These are phyloP conservation scores for Hypotaenidia okinawae DNA, from an alignment of 2,797 vertebrate species.

Conservation along the genomic window DNA sequence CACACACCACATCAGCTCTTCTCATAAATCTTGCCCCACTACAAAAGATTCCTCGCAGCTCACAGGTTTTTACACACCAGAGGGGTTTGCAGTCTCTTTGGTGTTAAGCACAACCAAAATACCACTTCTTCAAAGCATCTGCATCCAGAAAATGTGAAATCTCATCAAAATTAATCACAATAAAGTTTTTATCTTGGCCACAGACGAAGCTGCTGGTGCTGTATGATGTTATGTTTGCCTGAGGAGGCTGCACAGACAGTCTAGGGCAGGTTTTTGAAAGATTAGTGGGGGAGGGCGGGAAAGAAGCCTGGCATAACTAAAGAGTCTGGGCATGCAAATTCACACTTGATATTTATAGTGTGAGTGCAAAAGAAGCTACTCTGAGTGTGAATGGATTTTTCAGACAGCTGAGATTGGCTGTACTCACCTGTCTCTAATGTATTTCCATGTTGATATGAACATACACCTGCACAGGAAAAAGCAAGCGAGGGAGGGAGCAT, in stretches of 20 bases:
- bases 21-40: not conserved
- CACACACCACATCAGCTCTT: not conserved
- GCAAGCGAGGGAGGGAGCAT: not conserved
- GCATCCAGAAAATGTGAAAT: not conserved
- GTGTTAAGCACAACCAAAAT: not conserved
- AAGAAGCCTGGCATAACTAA: not conserved
- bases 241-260: not conserved
- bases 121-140: not conserved
- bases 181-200: not conserved
- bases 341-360: rapidly evolving
- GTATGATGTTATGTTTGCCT: not conserved
- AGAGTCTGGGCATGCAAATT: not conserved
- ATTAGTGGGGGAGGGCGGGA: rapidly evolving
- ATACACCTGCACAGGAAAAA: not conserved
- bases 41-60: not conserved
- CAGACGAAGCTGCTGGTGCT: not conserved
- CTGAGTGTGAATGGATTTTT: not conserved
- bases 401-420: not conserved
- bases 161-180: not conserved
- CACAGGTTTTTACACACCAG: not conserved
- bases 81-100: not conserved
- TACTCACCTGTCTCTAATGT: not conserved
- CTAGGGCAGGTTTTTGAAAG: not conserved
- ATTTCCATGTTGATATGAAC: not conserved
- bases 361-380: not conserved